These are phyloP conservation scores for Netelia virgata DNA, from an alignment of 2,888 invertebrate genomes.

Conservation along the genomic window DNA sequence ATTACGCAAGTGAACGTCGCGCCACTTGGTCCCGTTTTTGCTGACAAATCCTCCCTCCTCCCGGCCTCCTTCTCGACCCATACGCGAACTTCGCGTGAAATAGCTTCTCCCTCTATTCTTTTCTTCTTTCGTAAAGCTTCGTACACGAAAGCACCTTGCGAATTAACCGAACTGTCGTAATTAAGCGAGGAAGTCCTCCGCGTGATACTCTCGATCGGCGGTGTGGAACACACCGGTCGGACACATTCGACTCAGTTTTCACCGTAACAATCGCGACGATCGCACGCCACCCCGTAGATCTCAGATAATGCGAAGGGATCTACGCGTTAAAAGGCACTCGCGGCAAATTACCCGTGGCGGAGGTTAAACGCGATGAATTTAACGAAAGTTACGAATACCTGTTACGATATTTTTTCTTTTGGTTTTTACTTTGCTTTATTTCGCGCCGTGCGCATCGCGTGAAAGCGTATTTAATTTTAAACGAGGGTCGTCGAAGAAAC, in stretches of 20 bases:
- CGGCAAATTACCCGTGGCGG: background rate
- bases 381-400: background rate
- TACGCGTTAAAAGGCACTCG: background rate
- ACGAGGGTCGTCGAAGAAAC: no score
- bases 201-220: conserved; percentile 12
- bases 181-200: conserved; percentile 49
- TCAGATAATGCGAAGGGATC: background rate
- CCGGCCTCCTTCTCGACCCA: background rate
- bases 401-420: background rate
- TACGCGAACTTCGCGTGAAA: no score
- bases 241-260: conserved; percentile 10
- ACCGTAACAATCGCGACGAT: conserved; percentile 31
- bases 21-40: conserved; percentile 18
- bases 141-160: conserved; percentile 38
- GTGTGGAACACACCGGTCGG: background rate
- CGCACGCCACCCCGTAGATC: background rate
- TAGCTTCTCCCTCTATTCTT: conserved; percentile 13
- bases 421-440: no score
- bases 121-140: conserved; percentile 13
- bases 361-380: conserved; percentile 10
- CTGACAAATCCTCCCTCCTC: conserved; percentile 30
- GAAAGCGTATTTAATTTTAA: no score
- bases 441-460: no score
- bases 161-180: conserved; percentile 63
- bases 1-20: conserved; percentile 60